Conservation (phyloP, 2,113 vertebrate species). For the Nibea albiflora region DNA sequence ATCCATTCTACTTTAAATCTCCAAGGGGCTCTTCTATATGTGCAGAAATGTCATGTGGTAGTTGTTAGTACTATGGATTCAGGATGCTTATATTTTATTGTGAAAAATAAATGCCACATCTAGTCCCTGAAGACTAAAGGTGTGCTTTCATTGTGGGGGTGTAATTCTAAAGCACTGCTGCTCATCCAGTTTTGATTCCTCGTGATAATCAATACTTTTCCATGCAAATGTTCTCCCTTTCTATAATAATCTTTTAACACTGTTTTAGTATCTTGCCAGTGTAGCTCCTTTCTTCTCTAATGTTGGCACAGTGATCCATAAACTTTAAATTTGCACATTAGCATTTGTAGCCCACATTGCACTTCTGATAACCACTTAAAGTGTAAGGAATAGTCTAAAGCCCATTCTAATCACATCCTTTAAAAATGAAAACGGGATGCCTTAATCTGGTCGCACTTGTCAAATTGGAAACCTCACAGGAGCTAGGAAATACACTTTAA, state of each 20-base stretch:
- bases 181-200: conserved; percentile 74
- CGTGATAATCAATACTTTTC: conserved; percentile 71
- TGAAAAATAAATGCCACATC: conserved; percentile 63
- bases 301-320: conserved; percentile 55
- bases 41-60: conserved; percentile 19
- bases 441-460: background rate
- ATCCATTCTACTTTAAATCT: conserved; percentile 17
- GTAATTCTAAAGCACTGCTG: conserved; percentile 62
- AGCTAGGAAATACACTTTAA: conserved; percentile 2
- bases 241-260: conserved; percentile 75
- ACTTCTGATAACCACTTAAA: conserved; percentile 22
- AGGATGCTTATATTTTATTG: conserved; percentile 42
- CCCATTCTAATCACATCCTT: conserved; percentile 35
- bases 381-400: background rate
- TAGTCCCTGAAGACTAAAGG: conserved; percentile 46
- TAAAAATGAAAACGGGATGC: conserved; percentile 20
- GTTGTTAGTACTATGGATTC: conserved; percentile 9
- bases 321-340: conserved; percentile 36
- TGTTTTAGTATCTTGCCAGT: conserved; percentile 53
- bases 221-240: conserved; percentile 63
- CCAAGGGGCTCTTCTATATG: conserved; percentile 11
- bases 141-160: conserved; percentile 56
- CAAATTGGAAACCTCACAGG: conserved; percentile 23
- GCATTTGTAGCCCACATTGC: background rate
- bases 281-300: conserved; percentile 20